phyloP scores from a whole-genome alignment of 2,888 invertebrate genomes.

The Ectemnius lituratus region DNA sequence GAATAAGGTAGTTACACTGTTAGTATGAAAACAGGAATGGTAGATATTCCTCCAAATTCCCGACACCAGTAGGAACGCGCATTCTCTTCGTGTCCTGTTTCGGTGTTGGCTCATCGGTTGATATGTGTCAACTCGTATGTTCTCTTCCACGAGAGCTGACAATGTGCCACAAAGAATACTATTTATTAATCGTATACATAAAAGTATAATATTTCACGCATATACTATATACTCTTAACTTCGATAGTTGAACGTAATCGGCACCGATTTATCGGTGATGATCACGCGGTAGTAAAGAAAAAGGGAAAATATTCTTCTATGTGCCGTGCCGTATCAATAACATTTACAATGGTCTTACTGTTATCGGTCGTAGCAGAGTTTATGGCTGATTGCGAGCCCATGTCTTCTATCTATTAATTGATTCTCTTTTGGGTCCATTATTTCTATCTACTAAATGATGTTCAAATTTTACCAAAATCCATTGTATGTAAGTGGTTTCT shows the following conservation, averaged over 20 bases:
- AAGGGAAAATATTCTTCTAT: conserved; percentile 71
- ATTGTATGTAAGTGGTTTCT: conserved; percentile 27
- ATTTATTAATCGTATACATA: conserved; percentile 68
- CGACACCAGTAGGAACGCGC: conserved; percentile 12
- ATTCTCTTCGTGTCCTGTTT: conserved; percentile 23
- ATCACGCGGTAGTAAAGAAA: conserved; percentile 38
- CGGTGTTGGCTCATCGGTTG: conserved; percentile 45
- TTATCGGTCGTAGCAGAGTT: conserved; percentile 53
- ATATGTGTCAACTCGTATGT: conserved; percentile 57
- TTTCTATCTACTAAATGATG: conserved; percentile 4
- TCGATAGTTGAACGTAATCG: conserved; percentile 38
- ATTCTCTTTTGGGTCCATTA: not conserved
- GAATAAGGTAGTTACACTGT: not conserved
- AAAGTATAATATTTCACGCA: conserved; percentile 44
- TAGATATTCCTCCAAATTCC: not conserved
- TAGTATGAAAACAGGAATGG: not conserved
- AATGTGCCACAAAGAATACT: conserved; percentile 70
- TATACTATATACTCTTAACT: conserved; percentile 52
- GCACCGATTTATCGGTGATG: conserved; percentile 47
- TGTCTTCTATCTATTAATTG: conserved; percentile 14
- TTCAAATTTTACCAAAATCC: conserved; percentile 42
- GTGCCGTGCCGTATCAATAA: conserved; percentile 71
- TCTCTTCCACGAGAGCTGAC: conserved; percentile 62
- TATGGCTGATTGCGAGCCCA: conserved; percentile 43
- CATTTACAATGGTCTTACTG: conserved; percentile 59